Percentiles rank a stretch among this genome's conserved stretches.
phyloP scores from a whole-genome alignment of 2,888 invertebrate species.

The Cryptosula pallasiana region DNA sequence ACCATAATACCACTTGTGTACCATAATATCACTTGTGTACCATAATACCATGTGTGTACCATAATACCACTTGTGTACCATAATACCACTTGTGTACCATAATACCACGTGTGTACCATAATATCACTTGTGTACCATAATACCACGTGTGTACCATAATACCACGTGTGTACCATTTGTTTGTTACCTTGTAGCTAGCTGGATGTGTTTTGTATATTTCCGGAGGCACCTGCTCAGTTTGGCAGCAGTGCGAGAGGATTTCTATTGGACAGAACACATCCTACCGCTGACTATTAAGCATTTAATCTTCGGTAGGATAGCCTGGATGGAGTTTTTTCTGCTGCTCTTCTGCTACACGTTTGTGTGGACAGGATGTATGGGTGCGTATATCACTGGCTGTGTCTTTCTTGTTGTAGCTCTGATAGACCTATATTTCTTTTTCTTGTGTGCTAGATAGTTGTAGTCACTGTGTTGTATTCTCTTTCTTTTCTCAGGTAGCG shows the following conservation, averaged over 20 bases:
- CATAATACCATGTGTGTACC: too few relatives aligned
- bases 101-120: too few relatives aligned
- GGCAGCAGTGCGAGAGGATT: neutral
- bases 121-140: too few relatives aligned
- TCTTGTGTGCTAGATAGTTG: neutral
- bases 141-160: too few relatives aligned
- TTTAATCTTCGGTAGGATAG: neutral
- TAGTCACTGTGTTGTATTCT: neutral
- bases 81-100: too few relatives aligned
- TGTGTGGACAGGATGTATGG: neutral
- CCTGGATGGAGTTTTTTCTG: neutral
- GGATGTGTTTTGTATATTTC: neutral
- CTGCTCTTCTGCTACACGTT: constrained; percentile 6
- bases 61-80: too few relatives aligned
- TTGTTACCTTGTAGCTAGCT: neutral
- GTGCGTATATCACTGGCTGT: too few relatives aligned
- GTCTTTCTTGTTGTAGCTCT: too few relatives aligned
- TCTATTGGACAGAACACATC: constrained; percentile 18
- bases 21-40: too few relatives aligned
- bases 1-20: too few relatives aligned
- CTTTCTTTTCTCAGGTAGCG: neutral
- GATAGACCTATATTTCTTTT: too few relatives aligned
- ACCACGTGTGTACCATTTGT: neutral
- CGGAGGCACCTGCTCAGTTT: neutral
- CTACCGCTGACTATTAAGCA: neutral